These are phyloP conservation scores for Netelia inedita DNA, from an alignment of 2,888 invertebrate species.

Conservation along the genomic window DNA sequence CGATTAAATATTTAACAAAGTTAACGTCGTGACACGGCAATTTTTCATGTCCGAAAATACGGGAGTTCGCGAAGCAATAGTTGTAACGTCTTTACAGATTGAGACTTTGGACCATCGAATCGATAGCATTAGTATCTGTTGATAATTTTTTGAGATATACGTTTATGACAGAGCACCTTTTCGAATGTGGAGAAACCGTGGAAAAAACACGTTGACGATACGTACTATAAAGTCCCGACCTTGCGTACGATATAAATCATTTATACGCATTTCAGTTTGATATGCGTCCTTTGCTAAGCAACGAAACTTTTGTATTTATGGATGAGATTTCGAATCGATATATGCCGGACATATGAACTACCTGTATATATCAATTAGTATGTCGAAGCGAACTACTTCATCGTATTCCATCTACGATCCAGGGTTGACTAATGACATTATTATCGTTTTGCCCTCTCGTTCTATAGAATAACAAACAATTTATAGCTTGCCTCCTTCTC, in stretches of 20 bases:
- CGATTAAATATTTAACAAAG: slow-evolving; percentile 2
- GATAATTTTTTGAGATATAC: not conserved
- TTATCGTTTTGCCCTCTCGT: not conserved
- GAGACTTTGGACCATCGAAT: not conserved
- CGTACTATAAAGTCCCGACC: slow-evolving; percentile 30
- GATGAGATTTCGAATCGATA: slow-evolving; percentile 44
- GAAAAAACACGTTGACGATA: not conserved
- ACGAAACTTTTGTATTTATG: slow-evolving; percentile 45
- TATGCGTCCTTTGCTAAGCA: slow-evolving; percentile 58
- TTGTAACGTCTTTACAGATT: no score
- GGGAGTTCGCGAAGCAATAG: not conserved
- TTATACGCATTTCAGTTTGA: slow-evolving; percentile 42
- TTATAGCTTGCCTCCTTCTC: not conserved
- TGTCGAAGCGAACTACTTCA: not conserved
- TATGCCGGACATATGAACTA: no score
- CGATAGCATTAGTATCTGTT: not conserved
- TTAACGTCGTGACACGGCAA: slow-evolving; percentile 43
- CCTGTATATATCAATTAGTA: slow-evolving; percentile 11
- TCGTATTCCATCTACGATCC: not conserved
- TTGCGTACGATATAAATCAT: slow-evolving; percentile 26
- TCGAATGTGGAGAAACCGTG: not conserved
- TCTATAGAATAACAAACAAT: not conserved
- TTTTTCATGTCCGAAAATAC: not conserved
- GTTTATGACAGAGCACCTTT: not conserved
- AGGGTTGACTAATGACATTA: not conserved